Evolutionary conservation across 2,888 invertebrate species (phyloP), one percentile per base, ranked within the genome.

Genomic region (Dolichopus griseipennis): DNA sequence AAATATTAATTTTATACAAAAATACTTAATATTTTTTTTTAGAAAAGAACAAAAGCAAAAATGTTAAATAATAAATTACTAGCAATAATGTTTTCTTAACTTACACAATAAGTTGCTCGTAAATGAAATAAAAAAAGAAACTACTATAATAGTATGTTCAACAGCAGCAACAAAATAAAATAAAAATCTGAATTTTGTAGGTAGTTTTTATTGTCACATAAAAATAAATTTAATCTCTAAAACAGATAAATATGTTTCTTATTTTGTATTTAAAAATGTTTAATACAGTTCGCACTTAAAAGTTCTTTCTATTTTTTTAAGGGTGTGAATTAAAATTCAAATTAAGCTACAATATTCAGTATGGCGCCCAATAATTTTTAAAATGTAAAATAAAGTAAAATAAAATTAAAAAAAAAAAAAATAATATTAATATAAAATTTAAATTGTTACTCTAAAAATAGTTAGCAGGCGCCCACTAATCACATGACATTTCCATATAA

Each of bases 291-390:
- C 15, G 41, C 41, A 41, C 41, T 41, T 41, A 52, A 52, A 18
- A 52, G 52, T 52, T n/a, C n/a, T 52, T 52, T 52, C 52, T 52
- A 52, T 52, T 52, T 52, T 52, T 52, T 52, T 52, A 1, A 52
- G 18, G 52, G 18, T 52, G 18, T 52, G 18, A 52, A 52, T 52
- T 15, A 52, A 52, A 52, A 52, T 52, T 52, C 5, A 52, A 52
- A 18, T 52, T 52, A 18, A 52, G 15, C 52, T 27, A 18, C 52
- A 15, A 52, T 15, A 52, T 18, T 18, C 2, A 52, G 18, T 15
- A 52, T 52, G 52, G 52, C 52, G 52, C 52, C 52, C 52, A 52
- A 52, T 52, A 52, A 52, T 52, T 52, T 52, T n/a, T 52, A n/a
- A n/a, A 52, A n/a, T 37, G 12, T 2, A 37, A 37, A 7, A 12